A percentile compares a stretch with the other conserved stretches of the same genome.
phyloP scores from a whole-genome alignment of 2,113 vertebrate species.

The Albula goreensis region DNA sequence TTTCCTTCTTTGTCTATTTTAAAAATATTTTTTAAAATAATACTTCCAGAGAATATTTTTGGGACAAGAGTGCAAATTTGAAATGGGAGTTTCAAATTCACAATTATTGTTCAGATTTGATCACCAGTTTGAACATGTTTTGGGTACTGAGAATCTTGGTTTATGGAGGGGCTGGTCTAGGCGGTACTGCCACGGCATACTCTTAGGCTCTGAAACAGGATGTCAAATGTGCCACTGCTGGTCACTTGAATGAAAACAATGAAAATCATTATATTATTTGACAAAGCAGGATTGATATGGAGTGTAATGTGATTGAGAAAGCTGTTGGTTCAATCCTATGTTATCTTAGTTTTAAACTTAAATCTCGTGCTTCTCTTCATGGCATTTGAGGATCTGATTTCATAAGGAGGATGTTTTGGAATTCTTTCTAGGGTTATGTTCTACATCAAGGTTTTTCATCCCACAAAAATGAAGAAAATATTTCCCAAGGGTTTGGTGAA shows the following conservation, averaged over 20 bases:
- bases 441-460: neutral
- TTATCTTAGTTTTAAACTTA: neutral
- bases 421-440: neutral
- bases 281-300: neutral
- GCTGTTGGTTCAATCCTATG: neutral
- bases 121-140: neutral
- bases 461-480: neutral
- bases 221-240: neutral
- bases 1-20: too few species aligned
- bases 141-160: neutral
- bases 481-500: neutral
- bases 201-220: neutral
- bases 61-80: constrained; percentile 31
- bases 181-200: neutral
- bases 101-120: neutral
- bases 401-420: neutral
- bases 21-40: constrained; percentile 48
- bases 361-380: neutral
- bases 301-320: neutral
- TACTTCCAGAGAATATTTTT: constrained; percentile 8
- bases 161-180: neutral
- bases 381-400: neutral
- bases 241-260: neutral
- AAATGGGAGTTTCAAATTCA: constrained; percentile 30
- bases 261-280: neutral